phyloP scores from a whole-genome alignment of 2,888 invertebrate species.

The Pinctada fucata region DNA sequence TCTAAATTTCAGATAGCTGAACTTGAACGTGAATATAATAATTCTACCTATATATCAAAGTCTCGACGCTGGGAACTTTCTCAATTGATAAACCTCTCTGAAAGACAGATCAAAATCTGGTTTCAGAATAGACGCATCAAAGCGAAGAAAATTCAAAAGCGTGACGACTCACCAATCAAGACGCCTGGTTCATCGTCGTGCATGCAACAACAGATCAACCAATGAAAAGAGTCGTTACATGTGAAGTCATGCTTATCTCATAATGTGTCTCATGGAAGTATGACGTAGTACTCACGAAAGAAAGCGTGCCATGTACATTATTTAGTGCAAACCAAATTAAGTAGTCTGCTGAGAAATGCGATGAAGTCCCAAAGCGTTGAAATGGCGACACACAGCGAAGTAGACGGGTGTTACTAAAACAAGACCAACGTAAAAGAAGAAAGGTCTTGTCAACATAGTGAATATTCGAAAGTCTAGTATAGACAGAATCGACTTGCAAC shows the following conservation, averaged over 20 bases:
- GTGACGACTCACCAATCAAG: constrained; percentile 61
- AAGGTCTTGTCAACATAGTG: too few species aligned
- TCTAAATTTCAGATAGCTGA: constrained; percentile 98
- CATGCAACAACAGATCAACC: constrained; percentile 44
- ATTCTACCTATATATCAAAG: constrained; percentile 98
- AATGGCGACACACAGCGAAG: too few species aligned
- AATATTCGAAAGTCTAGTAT: too few species aligned
- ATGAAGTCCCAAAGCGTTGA: too few species aligned
- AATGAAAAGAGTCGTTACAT: constrained; percentile 35
- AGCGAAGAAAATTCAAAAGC: constrained; percentile 72
- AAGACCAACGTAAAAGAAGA: too few species aligned
- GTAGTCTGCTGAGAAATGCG: too few species aligned
- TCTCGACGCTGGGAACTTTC: constrained; percentile 99
- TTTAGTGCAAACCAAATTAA: not conserved
- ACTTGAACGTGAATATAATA: constrained; percentile 97
- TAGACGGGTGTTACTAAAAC: too few species aligned
- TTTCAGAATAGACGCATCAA: constrained; percentile 76
- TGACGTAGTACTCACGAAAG: not conserved
- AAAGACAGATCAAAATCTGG: constrained; percentile 77
- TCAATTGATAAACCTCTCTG: constrained; percentile 87
- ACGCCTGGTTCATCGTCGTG: constrained; percentile 32
- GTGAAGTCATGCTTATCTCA: constrained; percentile 1
- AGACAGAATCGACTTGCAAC: too few species aligned
- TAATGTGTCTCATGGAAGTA: not conserved
- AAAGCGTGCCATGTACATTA: constrained; percentile 10